phyloP scores from a whole-genome alignment of 2,113 vertebrate genomes.

The Engystomops pustulosus region DNA sequence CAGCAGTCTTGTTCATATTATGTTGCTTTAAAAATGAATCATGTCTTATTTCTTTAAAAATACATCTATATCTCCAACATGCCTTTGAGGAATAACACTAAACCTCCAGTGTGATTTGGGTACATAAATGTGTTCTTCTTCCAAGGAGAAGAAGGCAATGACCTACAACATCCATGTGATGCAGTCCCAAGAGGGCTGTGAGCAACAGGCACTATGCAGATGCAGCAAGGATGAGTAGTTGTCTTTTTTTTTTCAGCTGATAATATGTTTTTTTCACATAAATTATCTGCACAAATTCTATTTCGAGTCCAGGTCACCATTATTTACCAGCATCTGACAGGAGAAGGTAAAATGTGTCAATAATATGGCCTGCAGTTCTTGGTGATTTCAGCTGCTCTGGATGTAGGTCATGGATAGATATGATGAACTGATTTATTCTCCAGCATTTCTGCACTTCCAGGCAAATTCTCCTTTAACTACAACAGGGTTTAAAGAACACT shows the following conservation, averaged over 20 bases:
- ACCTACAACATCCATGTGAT: background rate
- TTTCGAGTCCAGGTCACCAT: background rate
- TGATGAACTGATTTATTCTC: conserved; percentile 37
- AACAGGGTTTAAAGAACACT: background rate
- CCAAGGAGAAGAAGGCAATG: background rate
- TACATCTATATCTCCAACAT: background rate
- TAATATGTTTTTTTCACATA: background rate
- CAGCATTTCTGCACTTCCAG: background rate
- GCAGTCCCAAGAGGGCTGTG: background rate
- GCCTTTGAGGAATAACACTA: background rate
- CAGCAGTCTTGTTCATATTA: no score
- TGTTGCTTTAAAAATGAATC: no score
- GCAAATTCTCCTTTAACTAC: background rate
- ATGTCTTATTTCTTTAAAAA: background rate
- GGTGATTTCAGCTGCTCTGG: conserved; percentile 7
- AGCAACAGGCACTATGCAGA: background rate
- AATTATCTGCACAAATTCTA: background rate
- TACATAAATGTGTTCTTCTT: no score
- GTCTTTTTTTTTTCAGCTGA: background rate
- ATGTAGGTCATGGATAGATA: conserved; percentile 37
- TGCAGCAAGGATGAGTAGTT: background rate
- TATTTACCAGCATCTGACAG: background rate
- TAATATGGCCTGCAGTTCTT: conserved; percentile 10
- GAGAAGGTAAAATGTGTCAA: background rate
- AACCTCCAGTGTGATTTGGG: background rate